Conservation (phyloP, 2,113 vertebrate genomes). For the Canis aureus region DNA sequence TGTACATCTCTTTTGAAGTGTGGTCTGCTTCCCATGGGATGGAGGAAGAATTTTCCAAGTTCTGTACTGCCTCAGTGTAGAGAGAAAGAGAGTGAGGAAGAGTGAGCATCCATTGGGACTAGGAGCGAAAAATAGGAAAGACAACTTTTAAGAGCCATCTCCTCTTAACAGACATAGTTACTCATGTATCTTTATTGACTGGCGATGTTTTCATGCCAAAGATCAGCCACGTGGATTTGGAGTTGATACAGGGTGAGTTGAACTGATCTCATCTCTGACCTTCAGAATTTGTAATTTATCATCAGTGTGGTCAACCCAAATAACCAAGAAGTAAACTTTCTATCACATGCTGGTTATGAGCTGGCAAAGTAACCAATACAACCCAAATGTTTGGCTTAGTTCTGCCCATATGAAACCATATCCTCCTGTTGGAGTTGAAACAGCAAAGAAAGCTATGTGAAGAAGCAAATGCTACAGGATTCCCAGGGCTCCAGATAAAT, state of each 20-base stretch:
- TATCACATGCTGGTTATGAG: neutral
- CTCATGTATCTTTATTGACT: neutral
- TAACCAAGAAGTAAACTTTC: conserved; percentile 20
- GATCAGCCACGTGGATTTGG: neutral
- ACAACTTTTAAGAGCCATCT: conserved; percentile 14
- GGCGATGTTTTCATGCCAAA: neutral
- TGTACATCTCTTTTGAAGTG: conserved; percentile 19
- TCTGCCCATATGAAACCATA: neutral
- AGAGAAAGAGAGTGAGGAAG: neutral
- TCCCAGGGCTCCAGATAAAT: neutral
- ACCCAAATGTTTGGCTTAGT: neutral
- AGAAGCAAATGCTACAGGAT: neutral
- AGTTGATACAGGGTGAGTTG: neutral
- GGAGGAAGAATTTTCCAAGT: conserved; percentile 15
- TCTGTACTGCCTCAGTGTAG: neutral
- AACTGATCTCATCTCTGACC: neutral
- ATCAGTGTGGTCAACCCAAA: neutral
- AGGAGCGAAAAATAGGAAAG: neutral
- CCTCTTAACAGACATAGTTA: neutral
- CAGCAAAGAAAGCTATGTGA: neutral
- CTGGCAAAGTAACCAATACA: neutral
- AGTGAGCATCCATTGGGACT: neutral
- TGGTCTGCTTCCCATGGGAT: conserved; percentile 24
- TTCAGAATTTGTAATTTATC: conserved; percentile 38
- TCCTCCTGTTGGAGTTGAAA: neutral